Evolutionary conservation across 2,888 invertebrate species (phyloP), one percentile per base, ranked within the genome.

Genomic region (Disparrhopalites patrizii): DNA sequence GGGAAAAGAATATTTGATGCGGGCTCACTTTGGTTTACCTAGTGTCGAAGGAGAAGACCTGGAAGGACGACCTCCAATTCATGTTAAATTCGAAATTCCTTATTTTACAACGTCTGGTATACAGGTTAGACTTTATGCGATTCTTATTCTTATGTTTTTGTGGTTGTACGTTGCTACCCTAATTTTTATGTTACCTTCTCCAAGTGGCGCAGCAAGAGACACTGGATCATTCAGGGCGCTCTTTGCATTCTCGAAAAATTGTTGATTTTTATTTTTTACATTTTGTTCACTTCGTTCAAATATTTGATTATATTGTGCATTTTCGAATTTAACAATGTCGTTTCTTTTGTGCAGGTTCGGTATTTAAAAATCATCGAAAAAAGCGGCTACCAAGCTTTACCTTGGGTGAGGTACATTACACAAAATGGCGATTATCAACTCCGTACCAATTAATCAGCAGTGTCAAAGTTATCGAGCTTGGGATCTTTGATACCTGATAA

Each of bases 381-480:
- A 81, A 96, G 95, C 80, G 98, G 98, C 0, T 98, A 98, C 80
- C 98, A 98, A 81, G 98, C 98, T 0, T 79, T 99, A 70, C 98
- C 98, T 0, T 98, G 98, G 98, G 98, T 98, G 4, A 84, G 98
- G n/a, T 99, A 98, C 79, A 98, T 99, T 72, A 99, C 98, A 43
- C 97, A 98, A 79, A 98, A 98, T 79, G 98, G 98, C 60, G 98
- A 99, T 80, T 98, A 99, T 79, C 97, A 98, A 79, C 82, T 98
- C 73, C 86, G 98, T 80, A 98, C 94, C 73, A 93, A 92, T 81
- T 93, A 83, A 83, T 47, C 27, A 18, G 8, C n/a, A n/a, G n/a
- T n/a, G n/a, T n/a, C n/a, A n/a, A n/a, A n/a, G n/a, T n/a, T n/a
- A n/a, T n/a, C n/a, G n/a, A n/a, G n/a, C n/a, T n/a, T n/a, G n/a